These are phyloP conservation scores for Lycorma delicatula DNA, from an alignment of 1,140 invertebrate species.

Conservation along the genomic window DNA sequence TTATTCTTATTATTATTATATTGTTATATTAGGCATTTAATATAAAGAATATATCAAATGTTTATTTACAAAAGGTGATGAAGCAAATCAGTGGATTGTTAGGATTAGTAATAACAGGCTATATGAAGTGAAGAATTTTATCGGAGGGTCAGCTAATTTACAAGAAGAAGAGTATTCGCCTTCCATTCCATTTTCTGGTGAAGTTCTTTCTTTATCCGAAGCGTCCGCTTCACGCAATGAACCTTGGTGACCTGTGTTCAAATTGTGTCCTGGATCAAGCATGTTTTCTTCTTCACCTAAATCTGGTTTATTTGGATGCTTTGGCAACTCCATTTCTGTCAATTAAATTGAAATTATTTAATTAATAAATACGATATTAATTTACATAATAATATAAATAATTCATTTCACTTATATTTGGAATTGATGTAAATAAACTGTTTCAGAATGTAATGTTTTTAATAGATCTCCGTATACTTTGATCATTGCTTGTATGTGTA, in stretches of 20 bases:
- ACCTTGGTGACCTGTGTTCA: constrained; percentile 5
- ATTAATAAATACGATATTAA: background rate
- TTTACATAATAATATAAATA: background rate
- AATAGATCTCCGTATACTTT: background rate
- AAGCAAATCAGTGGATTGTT: no score
- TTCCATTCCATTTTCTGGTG: no score
- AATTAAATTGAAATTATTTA: background rate
- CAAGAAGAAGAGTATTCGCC: no score
- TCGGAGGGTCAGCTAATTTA: no score
- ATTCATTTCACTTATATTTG: background rate
- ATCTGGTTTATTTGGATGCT: background rate
- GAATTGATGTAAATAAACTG: background rate
- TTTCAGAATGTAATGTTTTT: background rate
- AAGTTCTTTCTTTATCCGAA: background rate
- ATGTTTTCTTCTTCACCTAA: background rate
- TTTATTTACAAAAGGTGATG: no score
- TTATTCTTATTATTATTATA: no score
- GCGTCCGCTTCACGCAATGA: background rate
- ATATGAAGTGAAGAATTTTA: no score
- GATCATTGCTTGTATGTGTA: background rate
- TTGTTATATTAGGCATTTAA: no score
- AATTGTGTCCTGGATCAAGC: background rate
- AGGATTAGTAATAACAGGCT: no score
- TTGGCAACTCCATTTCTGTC: constrained; percentile 10
- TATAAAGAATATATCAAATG: no score